Conservation (phyloP, 2,113 vertebrate species). For the Scopus umbretta region DNA sequence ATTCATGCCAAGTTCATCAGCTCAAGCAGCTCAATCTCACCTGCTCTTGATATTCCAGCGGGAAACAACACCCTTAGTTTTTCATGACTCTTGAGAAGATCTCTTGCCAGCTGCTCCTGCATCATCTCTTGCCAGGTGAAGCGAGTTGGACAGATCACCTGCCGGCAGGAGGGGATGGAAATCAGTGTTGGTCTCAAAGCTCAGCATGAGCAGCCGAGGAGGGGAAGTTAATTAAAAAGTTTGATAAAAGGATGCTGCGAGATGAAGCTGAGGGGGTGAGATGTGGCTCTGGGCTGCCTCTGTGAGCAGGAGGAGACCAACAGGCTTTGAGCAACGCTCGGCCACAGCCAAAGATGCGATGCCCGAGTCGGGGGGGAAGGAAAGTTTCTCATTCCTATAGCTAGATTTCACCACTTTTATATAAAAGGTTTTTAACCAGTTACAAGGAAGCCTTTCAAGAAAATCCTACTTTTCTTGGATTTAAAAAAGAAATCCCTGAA, state of each 20-base stretch:
- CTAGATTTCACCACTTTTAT: not conserved
- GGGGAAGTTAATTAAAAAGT: not conserved
- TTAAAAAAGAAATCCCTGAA: not conserved
- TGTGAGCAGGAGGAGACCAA: not conserved
- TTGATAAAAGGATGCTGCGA: not conserved
- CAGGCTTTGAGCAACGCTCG: not conserved
- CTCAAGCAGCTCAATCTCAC: not conserved
- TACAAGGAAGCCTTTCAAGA: not conserved
- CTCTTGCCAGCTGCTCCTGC: not conserved
- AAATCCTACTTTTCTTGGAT: not conserved
- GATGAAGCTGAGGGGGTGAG: not conserved
- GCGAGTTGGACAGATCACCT: not conserved
- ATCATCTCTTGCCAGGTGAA: not conserved
- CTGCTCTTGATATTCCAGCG: rapidly evolving
- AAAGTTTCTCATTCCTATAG: not conserved
- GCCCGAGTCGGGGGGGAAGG: not conserved
- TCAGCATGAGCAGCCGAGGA: rapidly evolving
- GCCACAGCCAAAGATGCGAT: not conserved
- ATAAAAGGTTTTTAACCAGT: not conserved
- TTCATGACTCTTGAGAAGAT: not conserved
- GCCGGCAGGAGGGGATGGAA: not conserved
- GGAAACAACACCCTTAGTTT: not conserved
- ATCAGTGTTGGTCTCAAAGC: not conserved
- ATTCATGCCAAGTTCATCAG: not conserved
- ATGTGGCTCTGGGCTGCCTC: not conserved